These are phyloP conservation scores for Pardalotus punctatus DNA, from an alignment of 2,113 vertebrate species.

Conservation along the genomic window DNA sequence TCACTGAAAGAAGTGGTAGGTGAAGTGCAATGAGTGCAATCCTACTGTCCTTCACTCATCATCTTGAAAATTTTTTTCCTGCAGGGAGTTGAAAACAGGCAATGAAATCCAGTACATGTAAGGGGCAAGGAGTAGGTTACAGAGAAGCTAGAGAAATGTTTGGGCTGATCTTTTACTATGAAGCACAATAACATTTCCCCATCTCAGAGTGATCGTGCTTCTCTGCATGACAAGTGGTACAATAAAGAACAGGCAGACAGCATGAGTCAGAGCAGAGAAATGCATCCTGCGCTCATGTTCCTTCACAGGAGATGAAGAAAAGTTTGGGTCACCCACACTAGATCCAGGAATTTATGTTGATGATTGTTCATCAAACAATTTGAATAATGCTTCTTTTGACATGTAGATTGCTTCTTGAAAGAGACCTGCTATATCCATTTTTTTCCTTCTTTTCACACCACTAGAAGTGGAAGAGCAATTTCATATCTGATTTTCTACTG, in stretches of 20 bases:
- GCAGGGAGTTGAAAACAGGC: background rate
- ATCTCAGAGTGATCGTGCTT: background rate
- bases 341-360: background rate
- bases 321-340: background rate
- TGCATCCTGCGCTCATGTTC: background rate
- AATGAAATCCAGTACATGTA: background rate
- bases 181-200: background rate
- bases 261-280: background rate
- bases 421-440: background rate
- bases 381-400: constrained; percentile 3
- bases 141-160: background rate
- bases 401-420: constrained; percentile 13
- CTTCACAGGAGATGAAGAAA: background rate
- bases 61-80: background rate
- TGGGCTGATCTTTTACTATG: background rate
- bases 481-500: constrained; percentile 49
- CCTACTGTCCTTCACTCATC: background rate
- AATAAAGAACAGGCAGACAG: background rate
- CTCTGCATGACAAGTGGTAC: background rate
- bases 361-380: constrained; percentile 1
- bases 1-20: constrained; percentile 18
- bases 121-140: background rate
- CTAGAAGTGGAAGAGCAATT: constrained; percentile 11
- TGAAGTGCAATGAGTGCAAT: constrained; percentile 16
- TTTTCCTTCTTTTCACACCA: background rate